Base-by-base conservation (phyloP, 1,140 invertebrate species). In the Procambarus clarkii region DNA sequence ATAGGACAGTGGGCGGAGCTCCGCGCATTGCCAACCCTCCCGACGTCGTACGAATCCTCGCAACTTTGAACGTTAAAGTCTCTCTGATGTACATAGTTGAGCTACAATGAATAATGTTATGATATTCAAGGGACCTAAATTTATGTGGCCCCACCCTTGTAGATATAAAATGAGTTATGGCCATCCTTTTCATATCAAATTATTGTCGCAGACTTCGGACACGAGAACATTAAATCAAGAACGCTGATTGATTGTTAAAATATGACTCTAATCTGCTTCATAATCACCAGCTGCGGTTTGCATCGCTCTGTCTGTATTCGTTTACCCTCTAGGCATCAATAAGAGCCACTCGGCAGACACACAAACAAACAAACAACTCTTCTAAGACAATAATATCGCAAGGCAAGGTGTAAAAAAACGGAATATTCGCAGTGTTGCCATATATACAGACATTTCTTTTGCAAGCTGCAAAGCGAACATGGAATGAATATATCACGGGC, bases 71-170 rank as follows among this genome's bases (percentile, higher is more conserved):
- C 48, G 21, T 24, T 81, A 81, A 81, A 74, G 69, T 34, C 69
- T 8, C n/a, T 58, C n/a, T 81, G 48, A 81, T 81, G n/a, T 81
- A 81, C 45, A 81, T n/a, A 34, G n/a, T 45, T 54, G 48, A 24
- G 79, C 5, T 44, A 34, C n/a, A 24, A 24, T 74, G 18, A 54
- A 50, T n/a, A 7, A 54, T 48, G 46, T 74, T 74, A 74, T 34
- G 69, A 74, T 74, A 74, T 74, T 74, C 69, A 24, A 74, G 21
- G n/a, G 5, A 4, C n/a, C 21, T 34, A 69, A 34, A 34, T 24
- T 34, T 74, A 74, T 34, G 24, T 74, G 24, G 24, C 69, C 21
- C 24, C 21, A 44, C 69, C 7, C 69, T 11, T 74, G 69, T 74
- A 74, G 21, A 74, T 24, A 74, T 74, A 24, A 34, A 34, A 74